Evolutionary conservation across 2,888 invertebrate species (phyloP).

Genomic region (Heliothis peltigera): DNA sequence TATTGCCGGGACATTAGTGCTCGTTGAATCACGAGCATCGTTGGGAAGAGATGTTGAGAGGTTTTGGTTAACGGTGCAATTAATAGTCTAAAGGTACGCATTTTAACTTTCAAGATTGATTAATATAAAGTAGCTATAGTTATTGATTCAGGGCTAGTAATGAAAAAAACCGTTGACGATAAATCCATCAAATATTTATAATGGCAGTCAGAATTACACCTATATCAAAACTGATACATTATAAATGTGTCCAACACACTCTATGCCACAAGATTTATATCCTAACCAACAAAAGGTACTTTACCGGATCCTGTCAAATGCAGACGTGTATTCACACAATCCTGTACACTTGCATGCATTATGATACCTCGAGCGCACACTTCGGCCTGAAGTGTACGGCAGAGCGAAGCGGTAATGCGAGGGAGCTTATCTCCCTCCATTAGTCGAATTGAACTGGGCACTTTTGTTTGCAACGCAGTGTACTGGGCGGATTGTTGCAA

Average conservation of each 20-base stretch:
- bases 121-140: too few species aligned
- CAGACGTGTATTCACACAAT: slow-evolving; percentile 5
- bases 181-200: too few species aligned
- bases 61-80: not conserved
- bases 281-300: not conserved
- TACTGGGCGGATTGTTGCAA: slow-evolving; percentile 54
- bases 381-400: slow-evolving; percentile 43
- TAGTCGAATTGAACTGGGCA: slow-evolving; percentile 72
- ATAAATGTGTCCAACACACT: not conserved
- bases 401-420: slow-evolving; percentile 49
- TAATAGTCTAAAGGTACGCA: too few species aligned
- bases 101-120: too few species aligned
- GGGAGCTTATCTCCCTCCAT: slow-evolving; percentile 68
- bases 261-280: not conserved
- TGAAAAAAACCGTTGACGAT: too few species aligned
- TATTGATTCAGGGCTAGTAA: too few species aligned
- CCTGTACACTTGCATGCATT: slow-evolving; percentile 49
- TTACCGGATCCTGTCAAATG: not conserved
- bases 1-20: slow-evolving; percentile 27
- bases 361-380: slow-evolving; percentile 42
- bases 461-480: slow-evolving; percentile 72
- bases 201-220: too few species aligned
- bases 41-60: not conserved
- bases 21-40: slow-evolving; percentile 19
- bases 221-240: not conserved